These are phyloP conservation scores for Tonatia bakeri DNA, from an alignment of 2,113 vertebrate genomes.

Conservation along the genomic window DNA sequence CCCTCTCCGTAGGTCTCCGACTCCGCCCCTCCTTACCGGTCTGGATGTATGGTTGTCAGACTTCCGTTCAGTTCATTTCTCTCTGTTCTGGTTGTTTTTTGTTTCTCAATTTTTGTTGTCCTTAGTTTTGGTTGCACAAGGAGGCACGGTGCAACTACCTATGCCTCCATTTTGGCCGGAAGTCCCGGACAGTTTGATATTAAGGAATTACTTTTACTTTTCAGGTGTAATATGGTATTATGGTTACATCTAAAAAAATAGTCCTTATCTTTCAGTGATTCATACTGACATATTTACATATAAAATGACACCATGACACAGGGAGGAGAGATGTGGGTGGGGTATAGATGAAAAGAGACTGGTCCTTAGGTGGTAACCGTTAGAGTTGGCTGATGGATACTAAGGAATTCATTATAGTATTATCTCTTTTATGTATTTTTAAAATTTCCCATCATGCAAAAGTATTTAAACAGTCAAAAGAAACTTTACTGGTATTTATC, in stretches of 20 bases:
- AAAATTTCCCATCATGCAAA: not conserved
- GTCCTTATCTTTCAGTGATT: not conserved
- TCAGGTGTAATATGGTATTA: not conserved
- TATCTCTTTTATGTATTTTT: not conserved
- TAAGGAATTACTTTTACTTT: not conserved
- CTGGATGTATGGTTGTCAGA: too few species aligned
- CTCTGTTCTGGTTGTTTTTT: too few species aligned
- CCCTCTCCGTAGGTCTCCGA: too few species aligned
- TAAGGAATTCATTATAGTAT: not conserved
- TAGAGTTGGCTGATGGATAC: not conserved
- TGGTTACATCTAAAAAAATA: not conserved
- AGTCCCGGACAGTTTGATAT: not conserved
- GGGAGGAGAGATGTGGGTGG: not conserved
- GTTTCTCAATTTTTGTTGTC: too few species aligned
- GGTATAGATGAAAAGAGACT: not conserved
- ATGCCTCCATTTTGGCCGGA: too few species aligned
- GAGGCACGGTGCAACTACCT: too few species aligned
- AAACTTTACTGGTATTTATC: not conserved
- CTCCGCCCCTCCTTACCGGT: too few species aligned
- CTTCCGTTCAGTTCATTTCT: too few species aligned
- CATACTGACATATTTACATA: not conserved
- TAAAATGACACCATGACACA: not conserved
- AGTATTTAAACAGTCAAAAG: not conserved
- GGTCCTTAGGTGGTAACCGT: not conserved
- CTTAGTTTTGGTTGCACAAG: too few species aligned